Evolutionary conservation across 2,113 vertebrate genomes (phyloP), one percentile per base, ranked within the genome.

Genomic region (Vireo altiloquus): DNA sequence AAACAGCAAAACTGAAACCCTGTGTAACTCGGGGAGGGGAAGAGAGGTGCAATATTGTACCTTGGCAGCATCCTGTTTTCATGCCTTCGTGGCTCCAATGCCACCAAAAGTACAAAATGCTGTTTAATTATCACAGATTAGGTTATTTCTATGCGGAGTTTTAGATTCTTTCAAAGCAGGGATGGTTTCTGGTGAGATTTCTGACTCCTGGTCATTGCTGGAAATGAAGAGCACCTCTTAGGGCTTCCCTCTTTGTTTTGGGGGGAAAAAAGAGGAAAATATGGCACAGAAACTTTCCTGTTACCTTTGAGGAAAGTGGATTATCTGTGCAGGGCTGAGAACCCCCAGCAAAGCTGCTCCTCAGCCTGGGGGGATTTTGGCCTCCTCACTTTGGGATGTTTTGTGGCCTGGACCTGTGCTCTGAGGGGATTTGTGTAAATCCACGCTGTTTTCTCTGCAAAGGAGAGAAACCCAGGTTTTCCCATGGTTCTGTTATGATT

Each of bases 381-480:
- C 37, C 0, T 0, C 9, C 10, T 4, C 1, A 4, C 33, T 24
- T 54, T 0, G 0, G 65, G 80, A 5, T 50, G 37, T 49, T 76
- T 11, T 25, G 64, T 64, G 11, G 0, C 5, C 0, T 21, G 49
- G 42, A 37, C 4, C 33, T 9, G 57, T 27, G 35, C n/a, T 66
- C 52, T 0, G 0, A 11, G 12, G 3, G 37, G 14, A 28, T 37
- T 47, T 47, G 15, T 50, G 20, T 40, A 33, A 81, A 84, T 69
- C 72, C 68, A 7, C 10, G 4, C 11, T 0, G 19, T 11, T 72
- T 59, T 49, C 24, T 63, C 19, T 39, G 15, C 28, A 1, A 2
- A 44, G 20, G 9, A 9, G 40, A 23, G 8, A 40, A 47, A 44
- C 11, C 1, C 37, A 15, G 7, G 3, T 81, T 56, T 25, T 24